phyloP scores from a whole-genome alignment of 2,797 vertebrate genomes.

The Eulemur rubriventer region DNA sequence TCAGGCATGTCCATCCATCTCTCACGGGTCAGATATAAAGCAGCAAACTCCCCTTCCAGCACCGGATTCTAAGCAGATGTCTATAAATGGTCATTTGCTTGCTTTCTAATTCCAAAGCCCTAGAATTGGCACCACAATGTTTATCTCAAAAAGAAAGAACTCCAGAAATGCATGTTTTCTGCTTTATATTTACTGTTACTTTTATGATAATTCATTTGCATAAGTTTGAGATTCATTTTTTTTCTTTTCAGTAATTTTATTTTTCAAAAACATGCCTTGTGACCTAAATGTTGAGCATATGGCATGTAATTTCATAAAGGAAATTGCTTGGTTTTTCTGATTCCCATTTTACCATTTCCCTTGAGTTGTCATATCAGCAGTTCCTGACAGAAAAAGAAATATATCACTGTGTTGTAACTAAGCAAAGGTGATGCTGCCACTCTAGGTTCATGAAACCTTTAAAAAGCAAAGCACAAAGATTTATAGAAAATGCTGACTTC shows the following conservation, averaged over 20 bases:
- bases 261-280: neutral
- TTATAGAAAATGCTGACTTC: conserved; percentile 28
- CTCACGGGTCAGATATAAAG: rapidly evolving
- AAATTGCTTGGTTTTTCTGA: conserved; percentile 54
- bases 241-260: conserved; percentile 9
- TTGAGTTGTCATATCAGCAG: conserved; percentile 23
- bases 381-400: conserved; percentile 68
- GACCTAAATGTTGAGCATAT: conserved; percentile 68
- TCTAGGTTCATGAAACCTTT: neutral
- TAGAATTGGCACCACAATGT: neutral
- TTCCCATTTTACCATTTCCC: conserved; percentile 59
- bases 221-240: conserved; percentile 47
- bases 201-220: conserved; percentile 66
- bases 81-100: neutral
- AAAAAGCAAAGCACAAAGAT: conserved; percentile 15
- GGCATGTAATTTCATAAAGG: conserved; percentile 56
- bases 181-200: conserved; percentile 51
- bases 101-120: neutral
- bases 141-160: conserved; percentile 30
- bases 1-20: neutral
- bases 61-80: neutral
- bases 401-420: neutral
- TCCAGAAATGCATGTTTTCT: conserved; percentile 38
- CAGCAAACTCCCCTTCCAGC: neutral
- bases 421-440: neutral